Evolutionary conservation across 1,140 invertebrate species (phyloP), one percentile per base, ranked within the genome.

Genomic region (Drosophila auraria): DNA sequence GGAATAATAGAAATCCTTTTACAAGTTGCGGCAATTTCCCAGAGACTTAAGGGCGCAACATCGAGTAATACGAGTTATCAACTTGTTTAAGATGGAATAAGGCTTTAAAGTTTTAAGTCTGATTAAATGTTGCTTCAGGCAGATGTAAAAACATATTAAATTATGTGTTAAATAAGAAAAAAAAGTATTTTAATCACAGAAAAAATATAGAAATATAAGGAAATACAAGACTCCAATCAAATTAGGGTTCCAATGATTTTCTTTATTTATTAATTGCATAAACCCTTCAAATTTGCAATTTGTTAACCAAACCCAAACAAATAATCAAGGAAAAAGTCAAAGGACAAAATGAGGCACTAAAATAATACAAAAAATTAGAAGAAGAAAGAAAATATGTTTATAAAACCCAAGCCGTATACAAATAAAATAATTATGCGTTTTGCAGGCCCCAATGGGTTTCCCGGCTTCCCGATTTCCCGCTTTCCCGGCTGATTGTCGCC

Each of bases 361-460:
- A 38, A 56, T 7, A 57, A 6, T 5, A 40, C 2, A 36, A 14
- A 14, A 6, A 30, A 14, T n/a, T 12, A 17, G 8, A 6, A 30
- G 14, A 23, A 8, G 14, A 17, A 25, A 12, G 5, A 20, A 70
- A 70, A 68, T 38, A 69, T 47, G 50, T 70, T 38, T 69, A 57
- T 71, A 45, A 71, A 69, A 40, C 64, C 38, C 17, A n/a, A n/a
- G 2, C 63, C 33, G 40, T 47, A 71, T 63, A 57, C 49, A 72
- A 69, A 80, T 80, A 69, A 73, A 80, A 84, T 83, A 80, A 72
- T 80, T 83, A 77, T 83, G 68, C 59, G 23, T 66, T 76, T 65
- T 40, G 30, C 40, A 12, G 40, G 36, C 20, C 30, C 42, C 36
- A 59, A 38, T 38, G 68, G 23, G 2, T 63, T 27, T 40, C 20